Base-by-base conservation (phyloP, 2,888 invertebrate species). In the Bombylius discolor region DNA sequence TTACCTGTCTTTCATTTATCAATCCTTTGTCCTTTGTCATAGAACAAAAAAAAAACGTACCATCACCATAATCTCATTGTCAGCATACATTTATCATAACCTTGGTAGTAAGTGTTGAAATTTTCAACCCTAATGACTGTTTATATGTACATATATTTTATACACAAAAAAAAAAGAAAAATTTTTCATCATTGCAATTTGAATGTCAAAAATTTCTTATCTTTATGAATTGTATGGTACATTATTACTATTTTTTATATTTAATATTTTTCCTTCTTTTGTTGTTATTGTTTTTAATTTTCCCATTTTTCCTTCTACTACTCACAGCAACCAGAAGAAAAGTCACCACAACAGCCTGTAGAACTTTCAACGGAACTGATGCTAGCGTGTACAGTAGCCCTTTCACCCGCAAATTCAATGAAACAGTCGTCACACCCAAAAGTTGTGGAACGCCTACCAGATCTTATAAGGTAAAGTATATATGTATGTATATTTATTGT, bases 361-460 rank as follows among this genome's bases (percentile, higher is more conserved):
- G 74, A 74, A 67, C 64, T 74, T 62, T 73, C 74, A 65, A 74
- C 74, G 54, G 74, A 74, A 67, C 64, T 74, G 66, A 73, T 74
- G 72, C 62, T 74, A 62, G 74, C 74, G 49, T 71, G 72, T 62
- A 73, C 73, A 55, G 74, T 74, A 65, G 72, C 72, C 62, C 66
- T 74, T 59, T 73, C 74, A 58, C 68, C 74, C 61, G 70, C 69
- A 62, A 71, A 71, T 62, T 65, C 70, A 55, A 70, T 72, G 67
- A 71, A 72, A 63, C 68, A 68, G 65, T 68, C n/a, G n/a, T n/a
- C 71, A 68, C 71, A 72, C 68, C 72, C 74, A 62, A 71, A 71
- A 67, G 69, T 74, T 62, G 62, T 68, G 70, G 71, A 73, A 71
- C 74, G 74, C 70, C 72, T 74, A 67, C 73, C 74, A 65, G 74